Evolutionary conservation across 2,888 invertebrate genomes (phyloP).

Genomic region (Agrochola lychnidis): DNA sequence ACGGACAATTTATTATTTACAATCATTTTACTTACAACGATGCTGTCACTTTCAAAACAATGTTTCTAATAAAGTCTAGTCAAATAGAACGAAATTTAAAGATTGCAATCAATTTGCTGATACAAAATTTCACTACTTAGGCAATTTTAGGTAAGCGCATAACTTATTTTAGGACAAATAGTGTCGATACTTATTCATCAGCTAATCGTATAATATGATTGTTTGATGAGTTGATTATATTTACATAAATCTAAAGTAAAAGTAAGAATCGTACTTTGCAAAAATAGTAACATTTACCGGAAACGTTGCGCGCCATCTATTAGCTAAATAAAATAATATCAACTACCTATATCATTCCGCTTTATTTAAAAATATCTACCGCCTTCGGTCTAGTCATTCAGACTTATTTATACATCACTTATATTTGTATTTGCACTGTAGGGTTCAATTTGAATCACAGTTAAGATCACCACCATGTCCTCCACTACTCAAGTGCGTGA

Average conservation of each 20-base stretch:
- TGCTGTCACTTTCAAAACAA: neutral
- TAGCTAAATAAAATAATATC: conserved; percentile 16
- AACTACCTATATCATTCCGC: conserved; percentile 31
- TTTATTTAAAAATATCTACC: conserved; percentile 48
- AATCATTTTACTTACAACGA: neutral
- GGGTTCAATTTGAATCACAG: neutral
- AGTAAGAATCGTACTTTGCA: neutral
- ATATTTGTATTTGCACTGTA: conserved; percentile 11
- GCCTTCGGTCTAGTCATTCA: conserved; percentile 41
- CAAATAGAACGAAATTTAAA: neutral
- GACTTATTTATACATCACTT: conserved; percentile 41
- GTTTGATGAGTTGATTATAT: neutral
- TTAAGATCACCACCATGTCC: neutral
- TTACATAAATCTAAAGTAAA: neutral
- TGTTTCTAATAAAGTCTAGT: neutral
- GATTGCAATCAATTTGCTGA: neutral
- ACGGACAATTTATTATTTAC: neutral
- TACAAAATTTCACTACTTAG: neutral
- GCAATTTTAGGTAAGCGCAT: too few relatives aligned
- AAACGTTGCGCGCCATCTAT: conserved; percentile 62
- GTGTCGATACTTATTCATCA: too few relatives aligned
- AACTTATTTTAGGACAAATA: neutral
- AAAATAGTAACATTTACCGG: conserved; percentile 52
- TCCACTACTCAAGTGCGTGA: neutral
- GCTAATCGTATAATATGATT: neutral